phyloP scores from a whole-genome alignment of 2,113 vertebrate species.

The Equus quagga region DNA sequence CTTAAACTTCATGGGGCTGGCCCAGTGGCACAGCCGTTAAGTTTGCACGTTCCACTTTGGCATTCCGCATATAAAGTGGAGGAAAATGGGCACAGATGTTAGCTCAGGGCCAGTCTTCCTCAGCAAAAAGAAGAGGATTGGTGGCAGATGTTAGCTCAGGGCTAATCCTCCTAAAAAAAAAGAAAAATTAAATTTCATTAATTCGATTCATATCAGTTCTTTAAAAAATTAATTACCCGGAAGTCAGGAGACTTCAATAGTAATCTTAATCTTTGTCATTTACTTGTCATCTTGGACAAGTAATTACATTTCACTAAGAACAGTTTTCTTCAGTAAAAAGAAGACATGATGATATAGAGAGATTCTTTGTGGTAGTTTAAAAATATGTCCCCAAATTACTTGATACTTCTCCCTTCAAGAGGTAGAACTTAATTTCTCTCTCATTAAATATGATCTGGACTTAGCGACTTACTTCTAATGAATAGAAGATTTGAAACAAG shows the following conservation, averaged over 20 bases:
- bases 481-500: background rate
- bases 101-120: too few species aligned
- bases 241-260: background rate
- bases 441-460: background rate
- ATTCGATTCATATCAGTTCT: background rate
- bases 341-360: constrained; percentile 10
- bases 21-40: too few species aligned
- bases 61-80: too few species aligned
- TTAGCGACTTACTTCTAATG: background rate
- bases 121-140: too few species aligned
- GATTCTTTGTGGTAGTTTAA: background rate
- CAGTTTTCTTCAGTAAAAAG: background rate
- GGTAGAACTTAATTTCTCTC: background rate
- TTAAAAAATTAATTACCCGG: background rate
- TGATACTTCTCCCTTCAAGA: background rate
- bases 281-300: background rate
- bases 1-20: background rate
- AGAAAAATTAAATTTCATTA: constrained; percentile 1
- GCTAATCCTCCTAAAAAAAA: too few species aligned
- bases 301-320: background rate
- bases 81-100: too few species aligned
- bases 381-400: background rate
- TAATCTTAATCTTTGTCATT: constrained; percentile 2
- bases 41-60: too few species aligned
- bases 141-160: too few species aligned